A percentile compares a stretch with the other conserved stretches of the same genome.
Evolutionary conservation across 2,797 vertebrate species (phyloP).

Genomic region (Bovichtus diacanthus): DNA sequence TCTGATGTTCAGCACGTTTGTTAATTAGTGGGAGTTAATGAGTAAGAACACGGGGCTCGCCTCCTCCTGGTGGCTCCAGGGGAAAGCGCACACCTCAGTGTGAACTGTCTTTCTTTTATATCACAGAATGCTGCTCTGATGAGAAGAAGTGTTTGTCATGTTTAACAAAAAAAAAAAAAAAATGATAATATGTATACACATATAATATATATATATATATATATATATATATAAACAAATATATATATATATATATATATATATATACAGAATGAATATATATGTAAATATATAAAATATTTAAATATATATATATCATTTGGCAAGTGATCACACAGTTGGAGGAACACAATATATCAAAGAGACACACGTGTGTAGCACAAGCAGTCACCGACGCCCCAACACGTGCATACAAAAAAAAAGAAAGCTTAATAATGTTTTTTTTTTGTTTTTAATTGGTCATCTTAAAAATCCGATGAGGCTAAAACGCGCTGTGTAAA

Average conservation of each 20-base stretch:
- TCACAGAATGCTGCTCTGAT: background rate
- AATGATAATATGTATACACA: too few species aligned
- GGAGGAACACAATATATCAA: background rate
- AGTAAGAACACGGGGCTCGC: constrained; percentile 32
- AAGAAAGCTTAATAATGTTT: background rate
- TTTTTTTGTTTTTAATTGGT: background rate
- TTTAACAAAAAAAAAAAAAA: too few species aligned
- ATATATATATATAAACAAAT: too few species aligned
- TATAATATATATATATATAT: too few species aligned
- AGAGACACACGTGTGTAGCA: background rate
- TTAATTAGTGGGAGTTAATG: constrained; percentile 27
- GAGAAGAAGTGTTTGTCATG: background rate
- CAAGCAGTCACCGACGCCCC: background rate
- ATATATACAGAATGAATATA: background rate
- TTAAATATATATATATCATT: too few species aligned
- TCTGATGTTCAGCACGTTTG: background rate
- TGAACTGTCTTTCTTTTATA: background rate
- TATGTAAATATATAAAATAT: background rate
- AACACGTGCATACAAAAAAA: background rate
- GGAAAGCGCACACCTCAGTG: constrained; percentile 47
- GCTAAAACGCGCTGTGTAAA: background rate
- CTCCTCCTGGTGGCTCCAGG: constrained; percentile 70
- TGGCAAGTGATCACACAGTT: background rate
- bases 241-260: background rate
- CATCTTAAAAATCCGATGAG: background rate